Evolutionary conservation across 1,140 invertebrate genomes (phyloP).

Genomic region (Andricus grossulariae): DNA sequence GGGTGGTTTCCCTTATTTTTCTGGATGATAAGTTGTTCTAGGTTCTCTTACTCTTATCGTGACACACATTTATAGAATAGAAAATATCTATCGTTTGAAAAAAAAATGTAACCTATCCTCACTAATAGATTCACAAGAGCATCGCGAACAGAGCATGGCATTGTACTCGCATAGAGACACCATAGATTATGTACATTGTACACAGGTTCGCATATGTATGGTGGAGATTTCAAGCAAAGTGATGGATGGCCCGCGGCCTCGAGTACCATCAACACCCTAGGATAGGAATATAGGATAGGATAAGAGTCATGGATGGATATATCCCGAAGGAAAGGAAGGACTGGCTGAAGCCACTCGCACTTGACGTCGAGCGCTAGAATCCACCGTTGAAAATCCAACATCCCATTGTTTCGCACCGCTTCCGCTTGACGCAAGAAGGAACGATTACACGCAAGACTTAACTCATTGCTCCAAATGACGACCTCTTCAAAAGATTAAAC

Average conservation of each 20-base stretch:
- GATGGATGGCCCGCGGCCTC: conserved; percentile 60
- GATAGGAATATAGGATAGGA: neutral
- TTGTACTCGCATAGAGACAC: conserved; percentile 47
- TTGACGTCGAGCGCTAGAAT: conserved; percentile 35
- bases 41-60: no score
- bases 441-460: conserved; percentile 34
- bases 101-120: conserved; percentile 39
- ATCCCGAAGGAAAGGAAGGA: conserved; percentile 45
- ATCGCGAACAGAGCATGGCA: conserved; percentile 41
- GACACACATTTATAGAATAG: no score
- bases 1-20: no score
- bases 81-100: conserved; percentile 35
- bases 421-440: conserved; percentile 42
- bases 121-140: conserved; percentile 55
- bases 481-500: conserved; percentile 28
- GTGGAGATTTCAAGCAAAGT: conserved; percentile 48
- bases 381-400: conserved; percentile 51
- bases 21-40: no score
- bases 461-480: conserved; percentile 25
- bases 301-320: conserved; percentile 34
- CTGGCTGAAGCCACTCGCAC: neutral
- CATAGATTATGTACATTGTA: conserved; percentile 47
- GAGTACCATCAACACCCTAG: conserved; percentile 63
- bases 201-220: conserved; percentile 38
- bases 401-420: conserved; percentile 21